phyloP scores from a whole-genome alignment of 2,797 vertebrate genomes.

The Enteromius anoplus region DNA sequence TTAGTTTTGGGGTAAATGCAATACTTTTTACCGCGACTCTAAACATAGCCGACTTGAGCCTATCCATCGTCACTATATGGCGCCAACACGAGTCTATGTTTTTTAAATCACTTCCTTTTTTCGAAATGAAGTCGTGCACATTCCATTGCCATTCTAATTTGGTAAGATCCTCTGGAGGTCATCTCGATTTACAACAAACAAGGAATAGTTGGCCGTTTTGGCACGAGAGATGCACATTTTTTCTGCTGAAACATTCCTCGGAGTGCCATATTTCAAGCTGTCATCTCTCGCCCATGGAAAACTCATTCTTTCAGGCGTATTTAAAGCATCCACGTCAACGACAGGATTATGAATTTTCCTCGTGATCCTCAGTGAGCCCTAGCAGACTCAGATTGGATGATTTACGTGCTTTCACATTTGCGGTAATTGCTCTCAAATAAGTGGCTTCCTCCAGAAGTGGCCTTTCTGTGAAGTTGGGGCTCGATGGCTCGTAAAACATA shows the following conservation, averaged over 20 bases:
- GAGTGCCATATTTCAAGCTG: slow-evolving; percentile 68
- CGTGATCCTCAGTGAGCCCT: slow-evolving; percentile 29
- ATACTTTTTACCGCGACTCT: neutral
- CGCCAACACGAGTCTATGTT: slow-evolving; percentile 65
- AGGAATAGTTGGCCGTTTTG: slow-evolving; percentile 43
- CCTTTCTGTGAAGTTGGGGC: slow-evolving; percentile 37
- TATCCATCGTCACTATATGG: slow-evolving; percentile 64
- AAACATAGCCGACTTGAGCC: slow-evolving; percentile 23
- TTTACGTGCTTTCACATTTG: slow-evolving; percentile 54
- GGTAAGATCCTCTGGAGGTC: slow-evolving; percentile 52
- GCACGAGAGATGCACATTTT: slow-evolving; percentile 50
- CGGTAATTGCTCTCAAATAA: slow-evolving; percentile 53
- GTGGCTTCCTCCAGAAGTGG: slow-evolving; percentile 46
- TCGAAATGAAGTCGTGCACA: slow-evolving; percentile 67
- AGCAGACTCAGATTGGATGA: slow-evolving; percentile 43
- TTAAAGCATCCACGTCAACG: slow-evolving; percentile 73
- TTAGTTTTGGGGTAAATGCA: neutral
- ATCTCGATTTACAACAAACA: slow-evolving; percentile 69
- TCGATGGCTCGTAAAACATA: slow-evolving; percentile 42
- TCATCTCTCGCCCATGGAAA: slow-evolving; percentile 73
- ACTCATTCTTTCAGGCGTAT: slow-evolving; percentile 67
- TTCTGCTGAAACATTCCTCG: slow-evolving; percentile 63
- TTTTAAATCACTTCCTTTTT: slow-evolving; percentile 62
- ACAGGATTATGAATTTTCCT: slow-evolving; percentile 74
- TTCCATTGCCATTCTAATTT: slow-evolving; percentile 44